Conservation (phyloP, 2,797 vertebrate genomes). For the Spheniscus humboldti region DNA sequence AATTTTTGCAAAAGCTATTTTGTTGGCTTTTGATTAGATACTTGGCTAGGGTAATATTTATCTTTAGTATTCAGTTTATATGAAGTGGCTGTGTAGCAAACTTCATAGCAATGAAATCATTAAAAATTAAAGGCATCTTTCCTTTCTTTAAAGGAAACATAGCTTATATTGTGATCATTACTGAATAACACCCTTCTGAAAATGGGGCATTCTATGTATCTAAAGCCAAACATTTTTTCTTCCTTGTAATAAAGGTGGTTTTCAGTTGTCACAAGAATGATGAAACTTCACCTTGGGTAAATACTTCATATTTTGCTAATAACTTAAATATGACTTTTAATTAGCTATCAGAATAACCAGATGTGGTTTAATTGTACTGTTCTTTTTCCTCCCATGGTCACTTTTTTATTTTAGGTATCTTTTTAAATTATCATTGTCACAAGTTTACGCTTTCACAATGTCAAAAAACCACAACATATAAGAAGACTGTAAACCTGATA, state of each 20-base stretch:
- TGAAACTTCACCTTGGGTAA: not conserved
- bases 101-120: not conserved
- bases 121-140: slow-evolving; percentile 3
- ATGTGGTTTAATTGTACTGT: not conserved
- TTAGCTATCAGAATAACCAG: not conserved
- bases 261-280: not conserved
- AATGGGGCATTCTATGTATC: not conserved
- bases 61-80: slow-evolving; percentile 33
- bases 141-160: not conserved
- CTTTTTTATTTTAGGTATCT: not conserved
- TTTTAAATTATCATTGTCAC: not conserved
- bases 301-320: not conserved
- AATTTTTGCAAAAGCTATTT: slow-evolving; percentile 44
- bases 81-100: not conserved
- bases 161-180: not conserved
- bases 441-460: not conserved
- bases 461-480: not conserved
- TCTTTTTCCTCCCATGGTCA: not conserved
- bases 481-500: not conserved
- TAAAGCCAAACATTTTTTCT: not conserved
- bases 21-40: slow-evolving; percentile 34
- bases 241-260: not conserved
- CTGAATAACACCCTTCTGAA: not conserved
- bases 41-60: slow-evolving; percentile 21
- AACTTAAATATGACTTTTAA: not conserved